phyloP scores from a whole-genome alignment of 37 sponge, comb jelly and placozoan genomes.

The Beroe forskalii region DNA sequence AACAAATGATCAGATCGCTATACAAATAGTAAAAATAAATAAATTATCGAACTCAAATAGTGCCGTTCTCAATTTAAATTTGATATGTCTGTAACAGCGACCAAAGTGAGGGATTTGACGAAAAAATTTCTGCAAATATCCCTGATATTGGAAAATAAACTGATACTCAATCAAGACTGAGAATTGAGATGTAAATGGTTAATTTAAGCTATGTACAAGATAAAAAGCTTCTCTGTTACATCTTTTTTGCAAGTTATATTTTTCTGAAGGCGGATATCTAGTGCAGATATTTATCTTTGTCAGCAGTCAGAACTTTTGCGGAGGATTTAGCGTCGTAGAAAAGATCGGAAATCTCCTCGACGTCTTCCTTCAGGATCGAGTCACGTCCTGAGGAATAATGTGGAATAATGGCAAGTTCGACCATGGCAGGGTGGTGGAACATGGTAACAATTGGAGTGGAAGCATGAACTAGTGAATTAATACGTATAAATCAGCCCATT shows the following conservation, averaged over 20 bases:
- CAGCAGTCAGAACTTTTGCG: constrained; percentile 88
- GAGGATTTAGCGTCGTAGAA: constrained; percentile 97
- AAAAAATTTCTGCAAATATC: no score
- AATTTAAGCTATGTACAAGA: constrained; percentile 29
- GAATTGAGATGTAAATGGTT: no score
- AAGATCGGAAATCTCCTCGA: constrained; percentile 89
- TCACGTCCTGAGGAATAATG: constrained; percentile 70
- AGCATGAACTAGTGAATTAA: no score
- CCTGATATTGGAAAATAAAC: no score
- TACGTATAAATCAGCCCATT: no score
- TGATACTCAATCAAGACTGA: no score
- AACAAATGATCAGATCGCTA: constrained; percentile 7
- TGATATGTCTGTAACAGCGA: no score
- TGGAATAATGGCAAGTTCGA: no score
- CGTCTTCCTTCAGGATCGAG: constrained; percentile 77
- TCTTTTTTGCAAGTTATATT: not conserved
- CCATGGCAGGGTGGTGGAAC: no score
- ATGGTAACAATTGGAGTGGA: no score
- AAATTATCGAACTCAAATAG: constrained; percentile 13
- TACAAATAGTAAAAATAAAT: constrained; percentile 63
- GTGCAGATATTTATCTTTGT: constrained; percentile 94
- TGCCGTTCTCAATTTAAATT: not conserved
- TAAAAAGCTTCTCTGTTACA: not conserved
- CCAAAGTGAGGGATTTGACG: no score
- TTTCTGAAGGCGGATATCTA: constrained; percentile 16